Percentiles rank a stretch among this genome's conserved stretches.
phyloP scores from a whole-genome alignment of 2,888 invertebrate genomes.

The Chirona hameri region DNA sequence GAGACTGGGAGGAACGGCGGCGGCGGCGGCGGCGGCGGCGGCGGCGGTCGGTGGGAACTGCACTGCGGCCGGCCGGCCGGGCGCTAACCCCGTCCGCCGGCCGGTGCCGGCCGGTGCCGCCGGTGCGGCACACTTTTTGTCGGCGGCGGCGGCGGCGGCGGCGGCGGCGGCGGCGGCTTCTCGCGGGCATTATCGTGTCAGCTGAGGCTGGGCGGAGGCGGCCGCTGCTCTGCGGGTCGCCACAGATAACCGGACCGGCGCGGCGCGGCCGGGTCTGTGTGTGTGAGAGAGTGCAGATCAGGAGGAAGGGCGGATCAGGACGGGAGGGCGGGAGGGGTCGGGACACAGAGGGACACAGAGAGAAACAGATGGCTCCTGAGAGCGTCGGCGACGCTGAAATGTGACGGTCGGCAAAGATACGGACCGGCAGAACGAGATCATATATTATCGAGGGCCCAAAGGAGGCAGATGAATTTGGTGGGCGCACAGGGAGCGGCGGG shows the following conservation, averaged over 20 bases:
- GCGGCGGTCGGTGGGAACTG: background rate
- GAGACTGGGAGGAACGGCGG: background rate
- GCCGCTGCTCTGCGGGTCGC: too few species aligned
- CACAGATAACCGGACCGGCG: too few species aligned
- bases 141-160: slow-evolving; percentile 57
- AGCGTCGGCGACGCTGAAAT: too few species aligned
- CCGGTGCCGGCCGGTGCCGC: background rate
- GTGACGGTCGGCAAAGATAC: too few species aligned
- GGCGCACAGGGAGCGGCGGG: slow-evolving; percentile 52
- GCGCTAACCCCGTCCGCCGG: background rate
- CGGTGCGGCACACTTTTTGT: slow-evolving; percentile 57
- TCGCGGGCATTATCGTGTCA: slow-evolving; percentile 55
- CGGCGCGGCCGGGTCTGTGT: too few species aligned
- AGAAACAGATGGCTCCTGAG: too few species aligned
- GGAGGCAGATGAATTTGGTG: slow-evolving; percentile 61
- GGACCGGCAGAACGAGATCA: slow-evolving; percentile 48
- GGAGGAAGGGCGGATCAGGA: too few species aligned
- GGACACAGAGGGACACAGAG: too few species aligned
- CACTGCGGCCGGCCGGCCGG: too few species aligned
- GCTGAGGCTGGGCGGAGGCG: slow-evolving; percentile 40
- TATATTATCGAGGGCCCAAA: slow-evolving; percentile 67
- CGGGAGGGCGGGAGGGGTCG: too few species aligned
- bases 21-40: background rate
- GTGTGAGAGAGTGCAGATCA: too few species aligned
- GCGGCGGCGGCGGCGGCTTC: slow-evolving; percentile 63